Evolutionary conservation across 2,888 invertebrate species (phyloP), one percentile per base, ranked within the genome.

Genomic region (Argynnis bischoffii): DNA sequence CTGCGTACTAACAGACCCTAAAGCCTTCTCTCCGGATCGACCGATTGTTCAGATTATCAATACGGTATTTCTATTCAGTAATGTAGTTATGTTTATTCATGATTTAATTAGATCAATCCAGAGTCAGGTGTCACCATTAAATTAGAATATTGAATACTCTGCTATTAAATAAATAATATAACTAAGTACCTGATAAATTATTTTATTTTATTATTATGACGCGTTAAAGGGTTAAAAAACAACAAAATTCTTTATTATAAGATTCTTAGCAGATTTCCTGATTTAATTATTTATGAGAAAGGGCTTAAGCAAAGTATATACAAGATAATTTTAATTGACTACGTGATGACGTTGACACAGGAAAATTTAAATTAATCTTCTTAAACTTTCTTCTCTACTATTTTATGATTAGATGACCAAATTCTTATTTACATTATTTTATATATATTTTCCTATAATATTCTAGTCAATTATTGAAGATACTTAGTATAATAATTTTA

Each of bases 311-410:
- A 59, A 41, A 59, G 13, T 59, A n/a, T 59, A 59, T 78, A 75
- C 75, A 77, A 80, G 78, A 79, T 73, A 81, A 82, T 81, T 84
- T 85, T 86, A 88, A 88, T 86, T 87, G 83, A 81, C 79, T 83
- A 77, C 82, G 81, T 83, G 83, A 69, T 64, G 55, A 81, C 82
- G 80, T 81, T 84, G 77, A 78, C 78, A 74, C 71, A 80, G 78
- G 81, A 77, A 85, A 84, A 84, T 84, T 83, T 79, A 81, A 83
- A 79, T 75, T 77, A 72, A 75, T 73, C 71, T 50, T 31, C 16
- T 72, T 55, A 41, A 48, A 18, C n/a, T 48, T 57, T 18, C 31
- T 26, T n/a, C 54, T 26, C 46, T 6, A 14, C 31, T 31, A 31
- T 2, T 50, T 50, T 59, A 15, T 2, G 31, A 73, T 26, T 72